Base-by-base conservation (phyloP, 2,888 invertebrate species). In the Rotaria macrura region DNA sequence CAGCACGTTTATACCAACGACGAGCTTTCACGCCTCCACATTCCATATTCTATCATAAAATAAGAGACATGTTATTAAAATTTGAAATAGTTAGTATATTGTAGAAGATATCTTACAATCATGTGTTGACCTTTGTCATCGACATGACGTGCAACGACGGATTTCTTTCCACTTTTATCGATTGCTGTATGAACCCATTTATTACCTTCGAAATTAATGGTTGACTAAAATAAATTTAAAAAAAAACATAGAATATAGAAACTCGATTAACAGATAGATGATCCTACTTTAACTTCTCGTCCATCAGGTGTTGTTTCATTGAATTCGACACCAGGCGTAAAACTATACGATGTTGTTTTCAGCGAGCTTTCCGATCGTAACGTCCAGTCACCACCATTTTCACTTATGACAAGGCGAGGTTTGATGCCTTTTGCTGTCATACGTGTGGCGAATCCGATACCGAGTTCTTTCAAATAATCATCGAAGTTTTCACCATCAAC, bases 401-500 rank as follows among this genome's bases (percentile, higher is more conserved):
- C 93, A 5, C 87, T 87, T 88, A 97, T 93, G 89, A 95, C 95
- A 87, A 95, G 93, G 0, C 94, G 94, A 23, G 96, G 96, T n/a
- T 94, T 94, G 49, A 95, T 93, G 0, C 93, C 93, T 89, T 94
- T 94, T 84, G 95, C 96, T 91, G 96, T 93, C 92, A 96, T 96
- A 86, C 96, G 93, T 89, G 94, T 94, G 89, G 96, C 93, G 89
- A 96, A 91, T 57, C 95, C 94, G 79, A 97, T 96, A 88, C 96
- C 96, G 25, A 79, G 17, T n/a, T 79, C 43, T n/a, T 79, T 79
- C 79, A 79, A 25, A n/a, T 79, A 79, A n/a, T 20, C n/a, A 79
- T 79, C 79, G 14, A 79, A 79, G 14, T 79, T 25, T 43, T 79
- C 79, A n/a, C 79, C 79, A 43, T 79, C 79, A 25, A 43, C 79